Evolutionary conservation across 2,888 invertebrate genomes (phyloP).

Genomic region (Aleiodes testaceus): DNA sequence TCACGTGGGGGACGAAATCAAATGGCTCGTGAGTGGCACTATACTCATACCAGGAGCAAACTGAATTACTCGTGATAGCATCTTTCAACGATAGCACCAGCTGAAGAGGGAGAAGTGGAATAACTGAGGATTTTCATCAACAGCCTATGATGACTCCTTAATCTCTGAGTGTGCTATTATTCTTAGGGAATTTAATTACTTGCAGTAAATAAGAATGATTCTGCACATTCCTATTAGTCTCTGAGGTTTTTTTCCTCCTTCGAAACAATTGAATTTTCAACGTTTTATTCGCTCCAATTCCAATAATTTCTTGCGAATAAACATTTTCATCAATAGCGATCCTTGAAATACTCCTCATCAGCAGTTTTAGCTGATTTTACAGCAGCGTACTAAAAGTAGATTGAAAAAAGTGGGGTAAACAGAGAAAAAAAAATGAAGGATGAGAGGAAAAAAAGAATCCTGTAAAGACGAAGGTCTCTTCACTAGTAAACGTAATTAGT

Average conservation of each 20-base stretch:
- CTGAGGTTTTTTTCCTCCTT: no score
- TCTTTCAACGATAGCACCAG: background rate
- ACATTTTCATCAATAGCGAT: background rate
- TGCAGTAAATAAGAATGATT: no score
- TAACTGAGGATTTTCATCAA: conserved; percentile 46
- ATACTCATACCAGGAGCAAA: conserved; percentile 2
- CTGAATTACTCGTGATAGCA: conserved; percentile 33
- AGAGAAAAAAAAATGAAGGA: background rate
- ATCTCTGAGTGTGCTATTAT: no score
- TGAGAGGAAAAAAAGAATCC: background rate
- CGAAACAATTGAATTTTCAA: no score
- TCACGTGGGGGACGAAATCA: conserved; percentile 5
- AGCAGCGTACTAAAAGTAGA: conserved; percentile 14
- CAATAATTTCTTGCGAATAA: background rate
- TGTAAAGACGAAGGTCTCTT: conserved; percentile 28
- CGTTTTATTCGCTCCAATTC: background rate
- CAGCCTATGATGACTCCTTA: background rate
- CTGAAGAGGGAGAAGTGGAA: background rate
- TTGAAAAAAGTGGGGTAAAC: background rate
- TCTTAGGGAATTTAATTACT: no score
- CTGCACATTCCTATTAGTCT: no score
- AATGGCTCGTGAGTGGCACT: background rate
- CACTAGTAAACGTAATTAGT: conserved; percentile 59
- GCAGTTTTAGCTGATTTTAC: conserved; percentile 53
- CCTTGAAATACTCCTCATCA: conserved; percentile 50